phyloP scores from a whole-genome alignment of 2,797 vertebrate genomes.

The Vespertilio murinus region DNA sequence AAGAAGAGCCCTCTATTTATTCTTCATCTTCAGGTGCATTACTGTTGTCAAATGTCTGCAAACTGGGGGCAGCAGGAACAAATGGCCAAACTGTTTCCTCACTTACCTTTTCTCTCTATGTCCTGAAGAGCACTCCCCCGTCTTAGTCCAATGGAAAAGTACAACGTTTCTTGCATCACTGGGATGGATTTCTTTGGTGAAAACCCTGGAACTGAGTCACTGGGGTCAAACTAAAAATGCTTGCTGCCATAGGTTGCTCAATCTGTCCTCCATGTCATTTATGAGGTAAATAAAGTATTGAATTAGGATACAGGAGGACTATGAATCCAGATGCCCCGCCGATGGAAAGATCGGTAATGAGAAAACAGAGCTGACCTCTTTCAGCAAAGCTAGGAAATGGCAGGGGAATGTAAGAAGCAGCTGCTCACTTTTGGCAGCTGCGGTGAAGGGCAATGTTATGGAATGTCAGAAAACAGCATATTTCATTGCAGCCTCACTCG shows the following conservation, averaged over 20 bases:
- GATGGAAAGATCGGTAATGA: conserved; percentile 62
- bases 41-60: neutral
- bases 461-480: conserved; percentile 62
- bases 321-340: conserved; percentile 70
- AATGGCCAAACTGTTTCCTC: neutral
- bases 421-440: conserved; percentile 74
- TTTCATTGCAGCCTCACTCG: conserved; percentile 39
- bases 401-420: conserved; percentile 68
- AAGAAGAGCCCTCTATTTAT: neutral
- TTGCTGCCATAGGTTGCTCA: neutral
- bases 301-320: conserved; percentile 36
- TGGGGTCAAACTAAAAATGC: neutral
- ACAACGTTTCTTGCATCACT: neutral
- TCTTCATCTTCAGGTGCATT: neutral
- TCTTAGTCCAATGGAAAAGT: conserved; percentile 45
- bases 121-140: neutral
- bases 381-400: neutral
- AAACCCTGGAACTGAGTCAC: neutral
- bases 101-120: neutral
- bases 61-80: neutral
- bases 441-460: conserved; percentile 62
- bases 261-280: conserved; percentile 25
- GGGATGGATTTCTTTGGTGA: neutral
- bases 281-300: conserved; percentile 42
- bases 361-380: conserved; percentile 75